These are phyloP conservation scores for Mesochorus sp. DNA, from an alignment of 2,888 invertebrate species.

Conservation along the genomic window DNA sequence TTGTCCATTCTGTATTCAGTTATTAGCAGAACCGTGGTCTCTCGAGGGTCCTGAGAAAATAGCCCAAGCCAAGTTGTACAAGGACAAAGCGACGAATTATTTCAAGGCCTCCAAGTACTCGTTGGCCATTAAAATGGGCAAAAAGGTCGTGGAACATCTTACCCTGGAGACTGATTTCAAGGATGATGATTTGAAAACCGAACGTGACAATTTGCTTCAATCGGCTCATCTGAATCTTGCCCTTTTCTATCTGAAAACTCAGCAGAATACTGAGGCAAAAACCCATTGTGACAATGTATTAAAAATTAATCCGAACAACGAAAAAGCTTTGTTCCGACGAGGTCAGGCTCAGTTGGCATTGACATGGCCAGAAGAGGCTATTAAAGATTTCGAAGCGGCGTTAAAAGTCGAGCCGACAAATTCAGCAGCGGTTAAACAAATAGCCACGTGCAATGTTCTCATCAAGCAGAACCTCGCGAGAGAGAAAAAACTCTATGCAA, in stretches of 20 bases:
- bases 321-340: conserved; percentile 94
- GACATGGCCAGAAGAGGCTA: conserved; percentile 90
- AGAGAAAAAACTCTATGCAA: conserved; percentile 94
- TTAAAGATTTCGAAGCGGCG: conserved; percentile 90
- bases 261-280: conserved; percentile 88
- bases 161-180: conserved; percentile 80
- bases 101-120: conserved; percentile 91
- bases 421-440: conserved; percentile 92
- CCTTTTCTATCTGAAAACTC: conserved; percentile 90
- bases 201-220: conserved; percentile 85
- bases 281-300: conserved; percentile 91
- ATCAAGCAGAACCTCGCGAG: conserved; percentile 90
- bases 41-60: conserved; percentile 91
- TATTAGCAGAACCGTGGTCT: conserved; percentile 91
- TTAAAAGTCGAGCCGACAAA: conserved; percentile 92
- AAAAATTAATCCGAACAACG: conserved; percentile 88
- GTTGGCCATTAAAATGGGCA: conserved; percentile 94
- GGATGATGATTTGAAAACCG: conserved; percentile 82
- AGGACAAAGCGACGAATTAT: conserved; percentile 95
- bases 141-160: conserved; percentile 87
- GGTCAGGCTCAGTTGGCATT: conserved; percentile 91
- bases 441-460: conserved; percentile 87
- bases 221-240: conserved; percentile 92
- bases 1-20: conserved; percentile 79
- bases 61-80: conserved; percentile 90